Evolutionary conservation across 2,888 invertebrate genomes (phyloP).

Genomic region (Scrobipalpa atriplicella): DNA sequence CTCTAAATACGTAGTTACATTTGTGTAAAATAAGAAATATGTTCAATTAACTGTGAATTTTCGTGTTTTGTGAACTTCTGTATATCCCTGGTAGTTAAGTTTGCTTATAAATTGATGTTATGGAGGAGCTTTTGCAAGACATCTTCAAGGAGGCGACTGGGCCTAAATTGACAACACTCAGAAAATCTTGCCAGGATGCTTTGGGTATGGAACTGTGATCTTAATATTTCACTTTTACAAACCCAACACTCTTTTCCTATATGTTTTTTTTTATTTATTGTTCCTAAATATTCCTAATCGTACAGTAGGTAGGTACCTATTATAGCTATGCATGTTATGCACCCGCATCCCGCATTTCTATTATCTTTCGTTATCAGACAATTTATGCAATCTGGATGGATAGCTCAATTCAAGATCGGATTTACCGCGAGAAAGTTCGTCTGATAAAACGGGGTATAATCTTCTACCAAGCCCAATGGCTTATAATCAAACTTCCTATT

Average conservation of each 20-base stretch:
- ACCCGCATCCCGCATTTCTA: too few relatives aligned
- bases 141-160: constrained; percentile 93
- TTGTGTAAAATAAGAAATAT: constrained; percentile 33
- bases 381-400: too few relatives aligned
- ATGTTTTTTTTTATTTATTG: too few relatives aligned
- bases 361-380: too few relatives aligned
- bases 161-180: constrained; percentile 88
- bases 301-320: too few relatives aligned
- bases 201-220: constrained; percentile 84
- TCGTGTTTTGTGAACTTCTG: constrained; percentile 15
- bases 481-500: neutral
- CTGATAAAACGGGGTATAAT: too few relatives aligned
- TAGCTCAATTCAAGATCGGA: too few relatives aligned
- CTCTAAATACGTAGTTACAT: constrained; percentile 32
- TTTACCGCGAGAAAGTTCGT: too few relatives aligned
- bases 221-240: neutral
- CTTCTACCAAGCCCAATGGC: too few relatives aligned
- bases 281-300: too few relatives aligned
- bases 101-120: constrained; percentile 50
- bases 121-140: constrained; percentile 94
- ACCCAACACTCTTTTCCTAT: too few relatives aligned
- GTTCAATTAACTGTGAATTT: constrained; percentile 11
- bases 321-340: too few relatives aligned
- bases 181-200: constrained; percentile 93
- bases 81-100: neutral